Evolutionary conservation across 1,140 invertebrate species (phyloP), one percentile per base, ranked within the genome.

Genomic region (Zeugodacus cucurbitae): DNA sequence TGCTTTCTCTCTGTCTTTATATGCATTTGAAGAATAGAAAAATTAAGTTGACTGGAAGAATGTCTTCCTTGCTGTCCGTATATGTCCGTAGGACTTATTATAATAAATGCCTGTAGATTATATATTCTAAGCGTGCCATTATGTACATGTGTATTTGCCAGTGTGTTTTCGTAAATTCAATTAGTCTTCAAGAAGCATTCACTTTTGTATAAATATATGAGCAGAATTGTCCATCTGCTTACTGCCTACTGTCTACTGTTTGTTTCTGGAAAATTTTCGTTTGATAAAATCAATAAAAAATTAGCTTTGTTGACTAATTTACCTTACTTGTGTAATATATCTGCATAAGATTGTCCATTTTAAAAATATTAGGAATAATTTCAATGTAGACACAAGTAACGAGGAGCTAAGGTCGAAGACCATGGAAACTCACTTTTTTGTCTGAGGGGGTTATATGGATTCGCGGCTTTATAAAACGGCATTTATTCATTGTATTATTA

Each of bases 101-200:
- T 82, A 82, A 82, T n/a, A 82, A 82, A 48, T 82, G 74, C 20
- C 5, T n/a, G n/a, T 54, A 48, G 74, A 48, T 48, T 82, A 82
- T 26, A 29, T 34, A 48, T 44, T 82, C 74, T 82, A 82, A 82
- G 41, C 26, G 74, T 82, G 74, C 26, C 32, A 67, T 32, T 67
- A 67, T n/a, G 14, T 29, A 48, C 14, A 62, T 62, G 6, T 26
- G n/a, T 54, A 54, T 54, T 54, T 54, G 14, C 32, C 34, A 54
- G 41, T 8, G 37, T 54, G 74, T 11, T 62, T 70, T 82, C 48
- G 41, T 82, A 22, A 82, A 82, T 82, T 82, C 74, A 82, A 82
- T 82, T 54, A 82, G 74, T 48, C 74, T 82, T 14, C 37, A 11
- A 29, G n/a, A 20, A 41, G 41, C 20, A 74, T 34, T 70, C 20